Evolutionary conservation across 2,888 invertebrate species (phyloP).

Genomic region (Nephrotoma flavescens): DNA sequence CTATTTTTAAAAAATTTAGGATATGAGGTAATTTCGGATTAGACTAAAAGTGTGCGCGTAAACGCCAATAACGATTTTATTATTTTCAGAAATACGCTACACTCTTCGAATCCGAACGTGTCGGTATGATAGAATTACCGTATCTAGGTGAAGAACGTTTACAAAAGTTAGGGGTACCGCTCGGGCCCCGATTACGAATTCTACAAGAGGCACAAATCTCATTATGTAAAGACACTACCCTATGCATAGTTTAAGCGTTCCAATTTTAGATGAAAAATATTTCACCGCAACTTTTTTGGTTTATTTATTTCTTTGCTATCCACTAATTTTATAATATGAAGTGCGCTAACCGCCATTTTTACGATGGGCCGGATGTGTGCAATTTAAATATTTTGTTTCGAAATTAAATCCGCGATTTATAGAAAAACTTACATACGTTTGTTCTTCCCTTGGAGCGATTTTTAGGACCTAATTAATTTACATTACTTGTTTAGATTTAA

Average conservation of each 20-base stretch:
- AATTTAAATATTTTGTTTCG: constrained; percentile 6
- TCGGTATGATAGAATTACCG: constrained; percentile 80
- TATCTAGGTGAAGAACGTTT: constrained; percentile 79
- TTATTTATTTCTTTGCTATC: background rate
- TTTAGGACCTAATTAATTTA: background rate
- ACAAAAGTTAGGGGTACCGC: constrained; percentile 76
- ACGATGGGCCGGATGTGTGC: constrained; percentile 12
- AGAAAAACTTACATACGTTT: background rate
- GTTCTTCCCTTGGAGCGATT: background rate
- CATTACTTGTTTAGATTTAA: background rate
- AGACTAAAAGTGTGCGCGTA: background rate
- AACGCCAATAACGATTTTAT: constrained; percentile 2
- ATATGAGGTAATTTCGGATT: constrained; percentile 53
- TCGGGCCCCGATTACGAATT: constrained; percentile 77
- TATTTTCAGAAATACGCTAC: constrained; percentile 63
- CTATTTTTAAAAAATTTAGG: constrained; percentile 81
- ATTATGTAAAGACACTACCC: constrained; percentile 40
- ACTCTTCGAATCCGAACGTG: constrained; percentile 69
- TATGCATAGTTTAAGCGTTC: constrained; percentile 40
- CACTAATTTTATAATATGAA: background rate
- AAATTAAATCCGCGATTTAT: background rate
- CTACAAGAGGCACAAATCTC: constrained; percentile 69
- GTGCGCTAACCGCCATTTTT: constrained; percentile 11
- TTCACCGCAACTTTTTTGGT: constrained; percentile 1
- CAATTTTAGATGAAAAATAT: background rate